These are phyloP conservation scores for Lapara coniferarum DNA, from an alignment of 2,888 invertebrate species.

Conservation along the genomic window DNA sequence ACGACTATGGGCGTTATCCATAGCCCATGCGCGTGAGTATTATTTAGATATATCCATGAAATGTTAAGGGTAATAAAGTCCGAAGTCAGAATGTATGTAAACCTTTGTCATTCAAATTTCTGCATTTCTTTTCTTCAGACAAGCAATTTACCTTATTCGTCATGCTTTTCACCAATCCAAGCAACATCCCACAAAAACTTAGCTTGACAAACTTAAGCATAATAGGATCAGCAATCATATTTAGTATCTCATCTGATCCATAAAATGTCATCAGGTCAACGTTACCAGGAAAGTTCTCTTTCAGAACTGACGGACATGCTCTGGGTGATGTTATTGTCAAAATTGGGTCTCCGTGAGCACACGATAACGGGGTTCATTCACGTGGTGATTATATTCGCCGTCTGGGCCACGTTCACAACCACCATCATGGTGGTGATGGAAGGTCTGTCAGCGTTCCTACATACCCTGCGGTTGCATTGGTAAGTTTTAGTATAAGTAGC, in stretches of 20 bases:
- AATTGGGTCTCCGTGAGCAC: slow-evolving; percentile 64
- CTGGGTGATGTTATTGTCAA: slow-evolving; percentile 87
- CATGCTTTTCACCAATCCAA: no score
- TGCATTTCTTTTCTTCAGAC: no score
- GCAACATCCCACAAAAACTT: no score
- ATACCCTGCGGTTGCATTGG: slow-evolving; percentile 95
- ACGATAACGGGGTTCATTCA: slow-evolving; percentile 65
- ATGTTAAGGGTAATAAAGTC: no score
- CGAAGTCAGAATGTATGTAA: no score
- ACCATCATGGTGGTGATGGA: slow-evolving; percentile 94
- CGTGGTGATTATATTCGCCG: slow-evolving; percentile 86
- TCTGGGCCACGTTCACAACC: slow-evolving; percentile 90
- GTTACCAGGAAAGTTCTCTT: slow-evolving; percentile 35
- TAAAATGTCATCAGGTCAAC: not conserved
- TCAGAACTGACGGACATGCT: slow-evolving; percentile 91
- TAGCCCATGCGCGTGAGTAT: slow-evolving; percentile 92
- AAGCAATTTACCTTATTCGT: no score
- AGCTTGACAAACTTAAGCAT: no score
- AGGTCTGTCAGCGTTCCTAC: slow-evolving; percentile 94
- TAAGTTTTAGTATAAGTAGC: slow-evolving; percentile 50
- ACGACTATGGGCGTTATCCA: slow-evolving; percentile 93
- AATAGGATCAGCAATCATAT: no score
- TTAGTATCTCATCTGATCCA: no score
- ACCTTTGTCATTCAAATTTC: no score
- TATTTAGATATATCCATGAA: not conserved